Conservation (phyloP, 2,797 vertebrate genomes). For the Danio albolineatus region DNA sequence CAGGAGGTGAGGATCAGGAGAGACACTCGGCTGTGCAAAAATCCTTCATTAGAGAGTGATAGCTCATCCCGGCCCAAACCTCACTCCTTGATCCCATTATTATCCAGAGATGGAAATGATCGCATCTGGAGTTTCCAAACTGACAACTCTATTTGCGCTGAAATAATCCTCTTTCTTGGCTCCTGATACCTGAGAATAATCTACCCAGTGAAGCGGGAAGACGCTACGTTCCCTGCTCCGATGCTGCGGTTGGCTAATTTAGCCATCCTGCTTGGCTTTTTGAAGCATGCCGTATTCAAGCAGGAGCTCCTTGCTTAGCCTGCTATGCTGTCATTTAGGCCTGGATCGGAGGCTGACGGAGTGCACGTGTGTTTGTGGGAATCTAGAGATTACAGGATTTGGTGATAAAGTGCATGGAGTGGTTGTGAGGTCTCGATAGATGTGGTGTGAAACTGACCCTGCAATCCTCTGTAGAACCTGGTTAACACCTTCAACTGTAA, state of each 20-base stretch:
- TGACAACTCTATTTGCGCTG: slow-evolving; percentile 82
- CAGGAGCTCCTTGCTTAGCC: slow-evolving; percentile 59
- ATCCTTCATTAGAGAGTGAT: slow-evolving; percentile 81
- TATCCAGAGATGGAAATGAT: slow-evolving; percentile 78
- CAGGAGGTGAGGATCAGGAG: slow-evolving; percentile 24
- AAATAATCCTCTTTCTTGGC: slow-evolving; percentile 81
- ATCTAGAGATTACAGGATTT: slow-evolving; percentile 69
- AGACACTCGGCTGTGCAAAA: slow-evolving; percentile 69
- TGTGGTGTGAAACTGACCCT: slow-evolving; percentile 1
- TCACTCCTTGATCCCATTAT: slow-evolving; percentile 76
- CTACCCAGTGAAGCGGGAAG: slow-evolving; percentile 75
- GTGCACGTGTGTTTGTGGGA: slow-evolving; percentile 53
- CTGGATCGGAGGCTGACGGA: slow-evolving; percentile 56
- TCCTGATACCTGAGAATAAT: slow-evolving; percentile 83
- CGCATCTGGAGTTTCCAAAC: slow-evolving; percentile 81
- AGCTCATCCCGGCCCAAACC: slow-evolving; percentile 74
- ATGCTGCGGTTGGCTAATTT: slow-evolving; percentile 67
- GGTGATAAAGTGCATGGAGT: slow-evolving; percentile 29
- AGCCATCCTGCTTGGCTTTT: slow-evolving; percentile 70
- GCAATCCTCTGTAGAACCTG: neutral
- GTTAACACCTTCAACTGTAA: neutral
- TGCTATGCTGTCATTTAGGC: slow-evolving; percentile 63
- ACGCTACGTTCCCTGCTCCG: slow-evolving; percentile 63
- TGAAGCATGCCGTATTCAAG: slow-evolving; percentile 66
- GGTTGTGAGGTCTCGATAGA: neutral